phyloP scores from a whole-genome alignment of 2,888 invertebrate genomes.

The Drosophila yooni region DNA sequence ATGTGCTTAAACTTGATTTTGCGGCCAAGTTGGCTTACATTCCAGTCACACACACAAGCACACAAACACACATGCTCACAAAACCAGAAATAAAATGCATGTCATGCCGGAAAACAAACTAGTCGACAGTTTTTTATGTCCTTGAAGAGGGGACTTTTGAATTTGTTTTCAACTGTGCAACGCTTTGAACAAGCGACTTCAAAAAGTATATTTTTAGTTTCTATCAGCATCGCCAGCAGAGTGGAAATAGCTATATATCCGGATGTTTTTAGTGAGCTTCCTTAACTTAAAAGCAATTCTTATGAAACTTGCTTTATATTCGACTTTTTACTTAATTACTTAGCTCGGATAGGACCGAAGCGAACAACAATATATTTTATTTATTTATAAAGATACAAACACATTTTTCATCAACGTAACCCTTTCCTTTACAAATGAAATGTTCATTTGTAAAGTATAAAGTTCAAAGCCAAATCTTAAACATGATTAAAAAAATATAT shows the following conservation, averaged over 20 bases:
- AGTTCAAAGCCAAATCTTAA: not conserved
- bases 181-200: not conserved
- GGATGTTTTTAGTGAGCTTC: not conserved
- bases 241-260: not conserved
- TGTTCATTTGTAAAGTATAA: not conserved
- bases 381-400: not conserved
- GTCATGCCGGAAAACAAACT: slow-evolving; percentile 49
- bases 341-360: too few species aligned
- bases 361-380: too few species aligned
- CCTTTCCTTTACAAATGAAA: not conserved
- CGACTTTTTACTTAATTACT: too few species aligned
- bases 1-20: slow-evolving; percentile 65
- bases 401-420: not conserved
- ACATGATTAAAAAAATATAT: not conserved
- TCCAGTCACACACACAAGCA: slow-evolving; percentile 22
- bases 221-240: not conserved
- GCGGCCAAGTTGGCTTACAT: slow-evolving; percentile 57
- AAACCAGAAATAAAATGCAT: slow-evolving; percentile 35
- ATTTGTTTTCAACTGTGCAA: not conserved
- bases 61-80: not conserved
- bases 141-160: not conserved
- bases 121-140: slow-evolving; percentile 13
- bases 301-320: too few species aligned
- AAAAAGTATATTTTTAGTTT: not conserved
- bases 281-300: not conserved